Percentiles rank a stretch among this genome's conserved stretches.
These are phyloP conservation scores for Pipistrellus pygmaeus DNA, from an alignment of 2,797 vertebrate species.

Conservation along the genomic window DNA sequence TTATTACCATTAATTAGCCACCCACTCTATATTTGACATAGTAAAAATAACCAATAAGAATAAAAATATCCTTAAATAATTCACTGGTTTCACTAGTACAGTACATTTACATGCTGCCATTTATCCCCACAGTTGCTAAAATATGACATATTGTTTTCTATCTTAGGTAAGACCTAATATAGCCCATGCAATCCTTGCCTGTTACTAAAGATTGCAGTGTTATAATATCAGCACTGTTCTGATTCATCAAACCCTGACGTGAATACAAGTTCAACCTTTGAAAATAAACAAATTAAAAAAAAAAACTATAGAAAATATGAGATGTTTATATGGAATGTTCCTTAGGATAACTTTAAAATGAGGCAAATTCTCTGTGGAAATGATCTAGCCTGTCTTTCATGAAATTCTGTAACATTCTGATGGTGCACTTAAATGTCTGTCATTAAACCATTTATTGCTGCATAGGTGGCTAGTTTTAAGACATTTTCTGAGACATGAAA, in stretches of 20 bases:
- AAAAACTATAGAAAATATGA: slow-evolving; percentile 43
- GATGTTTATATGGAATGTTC: slow-evolving; percentile 52
- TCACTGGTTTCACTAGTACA: background rate
- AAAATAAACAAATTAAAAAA: background rate
- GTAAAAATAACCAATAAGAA: background rate
- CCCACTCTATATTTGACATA: background rate
- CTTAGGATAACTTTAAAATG: slow-evolving; percentile 56
- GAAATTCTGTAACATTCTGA: slow-evolving; percentile 69
- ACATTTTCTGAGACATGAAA: slow-evolving; percentile 67
- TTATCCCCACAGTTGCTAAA: slow-evolving; percentile 32
- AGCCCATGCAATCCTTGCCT: background rate
- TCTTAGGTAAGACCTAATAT: background rate
- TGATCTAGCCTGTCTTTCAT: slow-evolving; percentile 28
- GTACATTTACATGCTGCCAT: background rate
- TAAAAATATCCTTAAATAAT: slow-evolving; percentile 10
- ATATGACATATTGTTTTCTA: background rate
- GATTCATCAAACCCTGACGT: background rate
- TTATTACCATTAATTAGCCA: background rate
- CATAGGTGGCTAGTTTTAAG: slow-evolving; percentile 67
- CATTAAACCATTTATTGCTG: slow-evolving; percentile 71
- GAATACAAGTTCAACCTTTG: background rate
- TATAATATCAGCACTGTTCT: background rate
- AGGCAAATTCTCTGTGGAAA: slow-evolving; percentile 46
- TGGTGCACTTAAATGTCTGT: slow-evolving; percentile 31
- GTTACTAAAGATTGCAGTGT: background rate